Percentiles rank a stretch among this genome's conserved stretches.
Evolutionary conservation across 2,888 invertebrate genomes (phyloP).

Genomic region (Phyllotreta striolata): DNA sequence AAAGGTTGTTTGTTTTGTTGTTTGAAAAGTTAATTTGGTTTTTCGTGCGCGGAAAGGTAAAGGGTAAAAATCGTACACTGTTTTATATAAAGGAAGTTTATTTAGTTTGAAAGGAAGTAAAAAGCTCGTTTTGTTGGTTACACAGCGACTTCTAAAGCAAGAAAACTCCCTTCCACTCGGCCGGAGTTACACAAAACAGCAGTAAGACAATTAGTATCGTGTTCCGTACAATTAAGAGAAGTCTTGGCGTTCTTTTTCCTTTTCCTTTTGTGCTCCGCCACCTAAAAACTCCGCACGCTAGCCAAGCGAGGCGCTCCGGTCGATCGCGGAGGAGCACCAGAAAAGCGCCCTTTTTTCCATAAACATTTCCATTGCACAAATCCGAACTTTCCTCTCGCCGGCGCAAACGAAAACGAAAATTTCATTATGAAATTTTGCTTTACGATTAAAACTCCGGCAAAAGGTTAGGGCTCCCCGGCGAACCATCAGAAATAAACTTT

Average conservation of each 20-base stretch:
- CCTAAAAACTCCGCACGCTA: slow-evolving; percentile 28
- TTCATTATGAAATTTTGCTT: slow-evolving; percentile 30
- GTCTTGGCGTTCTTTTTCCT: slow-evolving; percentile 53
- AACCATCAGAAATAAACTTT: slow-evolving; percentile 38
- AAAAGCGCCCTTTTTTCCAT: too few species aligned
- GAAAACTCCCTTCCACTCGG: slow-evolving; percentile 55
- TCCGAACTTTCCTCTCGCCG: neutral
- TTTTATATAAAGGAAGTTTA: too few species aligned
- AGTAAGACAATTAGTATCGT: slow-evolving; percentile 62
- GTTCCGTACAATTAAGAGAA: slow-evolving; percentile 60
- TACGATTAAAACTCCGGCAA: slow-evolving; percentile 30
- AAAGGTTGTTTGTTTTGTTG: slow-evolving; percentile 7
- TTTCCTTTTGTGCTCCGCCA: slow-evolving; percentile 32
- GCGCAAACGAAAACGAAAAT: slow-evolving; percentile 20
- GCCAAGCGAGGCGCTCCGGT: neutral
- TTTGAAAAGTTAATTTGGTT: slow-evolving; percentile 19
- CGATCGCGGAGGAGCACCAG: too few species aligned
- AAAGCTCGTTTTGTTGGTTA: slow-evolving; percentile 35
- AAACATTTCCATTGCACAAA: too few species aligned
- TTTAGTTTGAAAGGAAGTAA: slow-evolving; percentile 29
- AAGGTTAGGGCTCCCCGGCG: slow-evolving; percentile 37
- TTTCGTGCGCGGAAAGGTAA: neutral
- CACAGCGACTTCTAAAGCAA: slow-evolving; percentile 31
- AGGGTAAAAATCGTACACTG: too few species aligned
- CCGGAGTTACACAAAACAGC: slow-evolving; percentile 58